Evolutionary conservation across 2,888 invertebrate genomes (phyloP).

Genomic region (Eupsilia transversa): DNA sequence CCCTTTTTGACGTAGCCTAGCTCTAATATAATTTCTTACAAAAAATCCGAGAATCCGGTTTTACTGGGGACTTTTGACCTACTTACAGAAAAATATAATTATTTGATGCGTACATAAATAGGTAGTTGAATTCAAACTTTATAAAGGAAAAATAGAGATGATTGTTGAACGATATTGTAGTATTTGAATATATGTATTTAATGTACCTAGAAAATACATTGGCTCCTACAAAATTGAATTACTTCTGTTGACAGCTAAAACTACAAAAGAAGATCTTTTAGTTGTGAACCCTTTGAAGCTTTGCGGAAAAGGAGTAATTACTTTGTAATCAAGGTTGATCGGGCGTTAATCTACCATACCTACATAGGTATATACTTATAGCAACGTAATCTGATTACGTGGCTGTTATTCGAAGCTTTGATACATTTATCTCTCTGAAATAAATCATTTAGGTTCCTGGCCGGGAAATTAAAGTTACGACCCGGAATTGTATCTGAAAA

Average conservation of each 20-base stretch:
- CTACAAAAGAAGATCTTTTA: not conserved
- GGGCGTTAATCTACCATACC: conserved; percentile 6
- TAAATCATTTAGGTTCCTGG: conserved; percentile 12
- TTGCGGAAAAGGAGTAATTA: conserved; percentile 17
- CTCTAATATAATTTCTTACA: not conserved
- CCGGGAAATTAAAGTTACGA: conserved; percentile 6
- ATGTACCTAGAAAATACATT: too few relatives aligned
- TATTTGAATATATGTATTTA: too few relatives aligned
- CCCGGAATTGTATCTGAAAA: conserved; percentile 19
- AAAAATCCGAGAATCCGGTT: not conserved
- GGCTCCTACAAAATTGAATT: not conserved
- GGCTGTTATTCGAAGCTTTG: conserved; percentile 15
- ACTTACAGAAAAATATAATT: not conserved
- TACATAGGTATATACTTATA: not conserved
- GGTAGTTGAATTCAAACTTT: not conserved
- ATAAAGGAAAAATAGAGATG: not conserved
- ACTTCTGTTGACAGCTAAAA: not conserved
- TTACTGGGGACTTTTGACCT: not conserved
- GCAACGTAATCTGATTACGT: conserved; percentile 4
- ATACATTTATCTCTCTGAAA: conserved; percentile 17
- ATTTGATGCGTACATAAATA: not conserved
- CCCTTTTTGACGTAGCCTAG: not conserved
- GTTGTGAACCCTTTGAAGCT: conserved; percentile 13
- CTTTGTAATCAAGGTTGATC: conserved; percentile 20
- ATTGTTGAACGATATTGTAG: not conserved